Percentiles rank a stretch among this genome's conserved stretches.
These are phyloP conservation scores for Phrynocephalus versicolor DNA, from an alignment of 2,113 vertebrate genomes.

Conservation along the genomic window DNA sequence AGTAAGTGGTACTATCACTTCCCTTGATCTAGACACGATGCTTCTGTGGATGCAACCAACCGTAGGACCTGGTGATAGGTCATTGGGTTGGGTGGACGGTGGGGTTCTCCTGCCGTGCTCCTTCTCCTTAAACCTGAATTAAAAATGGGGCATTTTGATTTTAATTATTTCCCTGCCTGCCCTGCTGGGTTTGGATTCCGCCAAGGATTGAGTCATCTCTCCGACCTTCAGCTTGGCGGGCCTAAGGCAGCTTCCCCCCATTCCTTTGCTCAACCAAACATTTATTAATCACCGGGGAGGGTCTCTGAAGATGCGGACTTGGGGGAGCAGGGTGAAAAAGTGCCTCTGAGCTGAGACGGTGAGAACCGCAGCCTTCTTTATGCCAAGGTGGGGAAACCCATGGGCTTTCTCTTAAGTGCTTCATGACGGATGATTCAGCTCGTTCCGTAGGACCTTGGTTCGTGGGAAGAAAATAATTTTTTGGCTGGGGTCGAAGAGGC, in stretches of 20 bases:
- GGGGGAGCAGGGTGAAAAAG: conserved; percentile 25
- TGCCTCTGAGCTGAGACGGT: conserved; percentile 44
- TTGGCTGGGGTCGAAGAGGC: not conserved
- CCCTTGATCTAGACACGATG: no score
- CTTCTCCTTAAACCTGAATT: conserved; percentile 42
- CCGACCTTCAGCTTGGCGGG: conserved; percentile 35
- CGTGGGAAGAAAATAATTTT: conserved; percentile 36
- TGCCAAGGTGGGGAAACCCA: conserved; percentile 43
- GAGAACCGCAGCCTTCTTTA: conserved; percentile 49
- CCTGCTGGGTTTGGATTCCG: conserved; percentile 42
- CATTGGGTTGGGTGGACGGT: conserved; percentile 37
- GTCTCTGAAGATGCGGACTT: conserved; percentile 28
- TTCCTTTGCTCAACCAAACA: conserved; percentile 60
- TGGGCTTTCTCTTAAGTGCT: conserved; percentile 45
- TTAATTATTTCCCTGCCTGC: conserved; percentile 58
- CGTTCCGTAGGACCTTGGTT: conserved; percentile 28
- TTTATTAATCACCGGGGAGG: conserved; percentile 61
- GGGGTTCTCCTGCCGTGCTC: not conserved
- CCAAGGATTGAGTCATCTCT: conserved; percentile 49
- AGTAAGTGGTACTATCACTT: no score
- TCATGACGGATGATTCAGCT: not conserved
- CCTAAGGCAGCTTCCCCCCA: no score
- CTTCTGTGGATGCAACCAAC: no score
- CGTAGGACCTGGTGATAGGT: conserved; percentile 50
- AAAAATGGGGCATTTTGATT: conserved; percentile 42